Evolutionary conservation across 2,797 vertebrate species (phyloP), one percentile per base, ranked within the genome.

Genomic region (Cossypha niveicapilla): DNA sequence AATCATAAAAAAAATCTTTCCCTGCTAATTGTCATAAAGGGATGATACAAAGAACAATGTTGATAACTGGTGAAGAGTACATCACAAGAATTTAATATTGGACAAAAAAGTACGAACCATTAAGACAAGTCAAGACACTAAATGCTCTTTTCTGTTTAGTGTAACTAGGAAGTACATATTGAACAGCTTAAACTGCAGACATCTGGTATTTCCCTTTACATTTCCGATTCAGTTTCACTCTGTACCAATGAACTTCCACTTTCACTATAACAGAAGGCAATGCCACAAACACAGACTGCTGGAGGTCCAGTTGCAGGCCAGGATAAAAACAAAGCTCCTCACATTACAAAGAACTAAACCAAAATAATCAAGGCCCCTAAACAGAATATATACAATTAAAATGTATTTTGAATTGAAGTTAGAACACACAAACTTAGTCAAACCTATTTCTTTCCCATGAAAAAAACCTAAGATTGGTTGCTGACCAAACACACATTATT

Each of bases 391-490:
- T 16, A 7, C 28, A 53, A 44, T 27, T 85, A 37, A 91, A 85
- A 82, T 9, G 11, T 18, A 76, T 37, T 65, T 16, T 68, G 47
- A 60, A 48, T 53, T 47, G 21, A 72, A 79, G 25, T 41, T 14
- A 51, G 30, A 90, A 42, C 18, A 81, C 11, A 42, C 9, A 27
- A 71, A 34, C 27, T 37, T 25, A 50, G 32, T 22, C 16, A 68
- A 74, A 50, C 0, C 0, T 13, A 3, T 44, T 70, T 47, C 23
- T 42, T 82, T 35, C 15, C 45, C 48, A 10, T 1, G 32, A 32
- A 63, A 63, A 63, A 74, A 65, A 62, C 14, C 23, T 24, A 68
- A 51, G n/a, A 25, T 1, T n/a, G 57, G 28, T 41, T 67, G 73
- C 34, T 88, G 77, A 75, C 10, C 25, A 74, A 74, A 65, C 4